Evolutionary conservation across 2,888 invertebrate genomes (phyloP).

Genomic region (Caenorhabditis becei): DNA sequence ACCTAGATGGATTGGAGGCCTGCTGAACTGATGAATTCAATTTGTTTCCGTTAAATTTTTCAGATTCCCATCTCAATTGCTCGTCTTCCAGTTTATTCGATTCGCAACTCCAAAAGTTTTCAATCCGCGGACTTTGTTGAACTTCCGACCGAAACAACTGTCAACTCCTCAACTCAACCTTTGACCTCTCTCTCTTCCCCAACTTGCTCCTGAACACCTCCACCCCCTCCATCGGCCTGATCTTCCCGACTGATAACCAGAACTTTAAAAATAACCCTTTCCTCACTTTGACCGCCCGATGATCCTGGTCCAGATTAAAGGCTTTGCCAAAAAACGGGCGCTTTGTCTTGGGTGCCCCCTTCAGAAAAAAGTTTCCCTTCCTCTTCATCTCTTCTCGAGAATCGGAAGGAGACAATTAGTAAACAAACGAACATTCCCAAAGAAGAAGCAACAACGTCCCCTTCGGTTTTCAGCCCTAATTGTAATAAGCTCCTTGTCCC

Average conservation of each 20-base stretch:
- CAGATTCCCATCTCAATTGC: no score
- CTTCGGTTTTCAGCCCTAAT: background rate
- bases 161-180: background rate
- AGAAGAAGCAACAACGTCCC: background rate
- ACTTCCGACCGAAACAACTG: background rate
- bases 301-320: conserved; percentile 53
- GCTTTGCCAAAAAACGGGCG: conserved; percentile 39
- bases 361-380: conserved; percentile 21
- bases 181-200: background rate
- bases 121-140: background rate
- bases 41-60: no score
- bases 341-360: conserved; percentile 51
- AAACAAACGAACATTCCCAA: conserved; percentile 48
- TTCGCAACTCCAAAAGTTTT: no score
- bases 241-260: conserved; percentile 5
- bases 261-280: background rate
- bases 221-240: background rate
- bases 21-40: no score
- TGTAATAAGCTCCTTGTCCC: background rate
- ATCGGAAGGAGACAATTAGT: conserved; percentile 13
- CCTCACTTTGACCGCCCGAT: conserved; percentile 37
- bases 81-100: no score
- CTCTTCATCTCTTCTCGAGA: conserved; percentile 5
- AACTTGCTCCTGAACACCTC: background rate
- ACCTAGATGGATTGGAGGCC: no score